Percentiles rank a stretch among this genome's conserved stretches.
Conservation (phyloP, 37 sponge, comb jelly and placozoan genomes). For the Axinella damicornis region DNA sequence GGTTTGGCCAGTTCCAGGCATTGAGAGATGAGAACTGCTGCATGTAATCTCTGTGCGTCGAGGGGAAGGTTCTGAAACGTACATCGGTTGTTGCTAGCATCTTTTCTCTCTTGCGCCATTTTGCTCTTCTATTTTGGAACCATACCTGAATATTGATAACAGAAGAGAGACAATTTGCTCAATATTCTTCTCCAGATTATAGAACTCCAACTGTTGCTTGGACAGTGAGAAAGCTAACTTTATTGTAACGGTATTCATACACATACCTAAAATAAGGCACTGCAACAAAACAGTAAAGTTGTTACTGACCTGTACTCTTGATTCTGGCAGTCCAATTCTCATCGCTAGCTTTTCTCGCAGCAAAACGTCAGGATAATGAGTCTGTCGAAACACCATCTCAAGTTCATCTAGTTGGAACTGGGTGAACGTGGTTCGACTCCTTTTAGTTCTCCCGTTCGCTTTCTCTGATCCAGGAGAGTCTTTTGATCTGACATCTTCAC, state of each 20-base stretch:
- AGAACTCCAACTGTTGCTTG: no score
- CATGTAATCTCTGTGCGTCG: no score
- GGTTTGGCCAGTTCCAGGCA: no score
- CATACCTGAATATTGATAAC: constrained; percentile 77
- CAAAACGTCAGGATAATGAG: constrained; percentile 86
- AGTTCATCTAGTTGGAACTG: constrained; percentile 80
- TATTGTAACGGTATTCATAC: no score
- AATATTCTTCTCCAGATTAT: no score
- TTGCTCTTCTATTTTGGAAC: constrained; percentile 95
- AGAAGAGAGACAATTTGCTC: no score
- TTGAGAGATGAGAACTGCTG: no score
- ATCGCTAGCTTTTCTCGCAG: constrained; percentile 76
- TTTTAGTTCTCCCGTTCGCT: constrained; percentile 25
- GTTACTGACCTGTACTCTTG: constrained; percentile 73
- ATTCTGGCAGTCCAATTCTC: constrained; percentile 69
- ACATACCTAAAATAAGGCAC: no score
- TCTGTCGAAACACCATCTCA: constrained; percentile 74
- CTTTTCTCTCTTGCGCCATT: constrained; percentile 92
- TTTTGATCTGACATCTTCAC: no score
- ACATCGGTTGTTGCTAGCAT: constrained; percentile 32
- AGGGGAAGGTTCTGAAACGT: no score
- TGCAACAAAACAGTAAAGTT: neutral
- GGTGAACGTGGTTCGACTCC: constrained; percentile 81
- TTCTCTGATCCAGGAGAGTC: no score
- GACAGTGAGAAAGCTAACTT: no score